Evolutionary conservation across 2,888 invertebrate genomes (phyloP).

Genomic region (Sinotaia quadrata): DNA sequence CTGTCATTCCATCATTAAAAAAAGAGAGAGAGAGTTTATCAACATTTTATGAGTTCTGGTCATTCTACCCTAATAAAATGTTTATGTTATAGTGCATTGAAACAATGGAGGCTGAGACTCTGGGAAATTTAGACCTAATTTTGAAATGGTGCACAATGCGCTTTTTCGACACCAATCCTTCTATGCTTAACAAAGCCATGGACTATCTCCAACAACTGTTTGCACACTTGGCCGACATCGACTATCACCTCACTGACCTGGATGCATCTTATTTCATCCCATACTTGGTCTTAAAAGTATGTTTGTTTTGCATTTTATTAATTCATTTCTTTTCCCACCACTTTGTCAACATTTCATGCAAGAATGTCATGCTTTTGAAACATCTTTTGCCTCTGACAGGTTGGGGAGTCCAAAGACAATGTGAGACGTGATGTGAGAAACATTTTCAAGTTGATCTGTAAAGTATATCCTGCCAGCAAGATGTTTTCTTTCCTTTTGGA

Average conservation of each 20-base stretch:
- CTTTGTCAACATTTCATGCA: not conserved
- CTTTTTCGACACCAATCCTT: constrained; percentile 99
- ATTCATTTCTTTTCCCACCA: not conserved
- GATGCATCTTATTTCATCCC: constrained; percentile 96
- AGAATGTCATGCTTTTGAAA: not conserved
- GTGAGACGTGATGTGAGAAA: constrained; percentile 91
- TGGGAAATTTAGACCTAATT: constrained; percentile 93
- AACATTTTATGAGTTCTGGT: not conserved
- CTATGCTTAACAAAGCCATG: constrained; percentile 93
- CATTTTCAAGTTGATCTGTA: constrained; percentile 86
- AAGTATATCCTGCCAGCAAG: constrained; percentile 90
- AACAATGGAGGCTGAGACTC: constrained; percentile 84
- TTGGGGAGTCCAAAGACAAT: constrained; percentile 96
- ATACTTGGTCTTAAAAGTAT: constrained; percentile 91
- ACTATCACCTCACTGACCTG: constrained; percentile 89
- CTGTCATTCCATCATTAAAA: no score
- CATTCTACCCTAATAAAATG: no score
- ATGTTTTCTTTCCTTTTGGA: constrained; percentile 93
- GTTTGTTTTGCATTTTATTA: no score
- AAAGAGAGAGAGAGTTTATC: no score
- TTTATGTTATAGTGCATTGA: constrained; percentile 79
- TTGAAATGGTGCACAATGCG: constrained; percentile 96
- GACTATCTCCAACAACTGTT: constrained; percentile 92
- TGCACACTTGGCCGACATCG: constrained; percentile 81
- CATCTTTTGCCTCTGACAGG: constrained; percentile 55